These are phyloP conservation scores for Steatornis caripensis DNA, from an alignment of 2,113 vertebrate genomes.

Conservation along the genomic window DNA sequence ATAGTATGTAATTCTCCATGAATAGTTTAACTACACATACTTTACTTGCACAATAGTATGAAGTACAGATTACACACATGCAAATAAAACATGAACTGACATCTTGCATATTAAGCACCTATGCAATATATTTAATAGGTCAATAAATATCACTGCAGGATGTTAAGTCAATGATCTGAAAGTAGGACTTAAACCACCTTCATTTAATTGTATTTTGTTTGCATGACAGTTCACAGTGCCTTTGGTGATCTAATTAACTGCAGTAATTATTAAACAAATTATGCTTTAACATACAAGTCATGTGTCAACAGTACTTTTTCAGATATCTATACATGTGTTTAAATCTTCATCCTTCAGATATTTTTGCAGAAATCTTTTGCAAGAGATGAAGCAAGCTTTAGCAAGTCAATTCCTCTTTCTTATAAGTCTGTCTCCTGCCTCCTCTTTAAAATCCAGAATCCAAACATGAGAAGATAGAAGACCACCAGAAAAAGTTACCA, in stretches of 20 bases:
- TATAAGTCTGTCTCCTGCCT: neutral
- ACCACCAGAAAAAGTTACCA: neutral
- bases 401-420: neutral
- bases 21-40: neutral
- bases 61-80: neutral
- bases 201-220: slow-evolving; percentile 10
- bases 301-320: neutral
- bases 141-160: neutral
- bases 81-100: neutral
- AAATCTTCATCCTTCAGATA: neutral
- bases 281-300: neutral
- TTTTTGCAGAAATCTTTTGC: neutral
- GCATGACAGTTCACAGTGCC: neutral
- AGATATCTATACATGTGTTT: neutral
- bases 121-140: neutral
- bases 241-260: slow-evolving; percentile 9
- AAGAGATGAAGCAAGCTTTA: neutral
- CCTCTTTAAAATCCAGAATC: neutral
- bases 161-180: neutral
- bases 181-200: neutral
- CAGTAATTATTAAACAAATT: slow-evolving; percentile 17
- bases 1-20: neutral
- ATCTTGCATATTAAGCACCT: neutral
- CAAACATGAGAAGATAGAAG: neutral
- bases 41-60: neutral